phyloP scores from a whole-genome alignment of 1,140 invertebrate genomes.

The Drosophila nannoptera region DNA sequence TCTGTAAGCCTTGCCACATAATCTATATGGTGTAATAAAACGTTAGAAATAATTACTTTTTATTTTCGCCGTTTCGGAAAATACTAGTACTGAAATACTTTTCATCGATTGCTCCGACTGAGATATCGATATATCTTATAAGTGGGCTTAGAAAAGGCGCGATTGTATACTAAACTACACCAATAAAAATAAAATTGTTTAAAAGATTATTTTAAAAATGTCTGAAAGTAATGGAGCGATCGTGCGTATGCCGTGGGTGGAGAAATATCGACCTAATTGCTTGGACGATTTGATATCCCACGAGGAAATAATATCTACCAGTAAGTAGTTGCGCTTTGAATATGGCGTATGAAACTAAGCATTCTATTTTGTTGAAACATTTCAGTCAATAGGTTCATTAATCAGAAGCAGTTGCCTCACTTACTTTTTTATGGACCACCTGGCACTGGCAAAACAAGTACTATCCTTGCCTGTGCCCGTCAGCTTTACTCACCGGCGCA shows the following conservation, averaged over 20 bases:
- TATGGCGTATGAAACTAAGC: neutral
- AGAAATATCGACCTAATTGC: slow-evolving; percentile 96
- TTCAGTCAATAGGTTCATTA: slow-evolving; percentile 94
- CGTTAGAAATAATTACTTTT: neutral
- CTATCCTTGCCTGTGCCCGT: slow-evolving; percentile 96
- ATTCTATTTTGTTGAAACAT: slow-evolving; percentile 1
- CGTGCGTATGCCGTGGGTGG: slow-evolving; percentile 84
- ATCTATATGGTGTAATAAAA: neutral
- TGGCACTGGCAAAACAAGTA: slow-evolving; percentile 99
- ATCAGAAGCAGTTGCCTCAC: slow-evolving; percentile 96
- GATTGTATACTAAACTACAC: slow-evolving; percentile 17
- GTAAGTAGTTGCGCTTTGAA: slow-evolving; percentile 82
- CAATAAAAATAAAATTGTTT: neutral
- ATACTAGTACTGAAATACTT: too few relatives aligned
- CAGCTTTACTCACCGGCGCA: slow-evolving; percentile 94
- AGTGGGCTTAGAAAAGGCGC: slow-evolving; percentile 32
- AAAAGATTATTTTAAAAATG: slow-evolving; percentile 36
- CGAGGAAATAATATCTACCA: slow-evolving; percentile 97
- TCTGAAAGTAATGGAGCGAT: slow-evolving; percentile 50
- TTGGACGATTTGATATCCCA: slow-evolving; percentile 97
- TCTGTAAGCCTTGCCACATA: neutral
- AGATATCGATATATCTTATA: slow-evolving; percentile 9
- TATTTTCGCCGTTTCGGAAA: neutral
- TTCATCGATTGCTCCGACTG: too few relatives aligned
- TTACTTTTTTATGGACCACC: slow-evolving; percentile 99